Evolutionary conservation across 1,140 invertebrate genomes (phyloP).

Genomic region (Brachionus koreanus): DNA sequence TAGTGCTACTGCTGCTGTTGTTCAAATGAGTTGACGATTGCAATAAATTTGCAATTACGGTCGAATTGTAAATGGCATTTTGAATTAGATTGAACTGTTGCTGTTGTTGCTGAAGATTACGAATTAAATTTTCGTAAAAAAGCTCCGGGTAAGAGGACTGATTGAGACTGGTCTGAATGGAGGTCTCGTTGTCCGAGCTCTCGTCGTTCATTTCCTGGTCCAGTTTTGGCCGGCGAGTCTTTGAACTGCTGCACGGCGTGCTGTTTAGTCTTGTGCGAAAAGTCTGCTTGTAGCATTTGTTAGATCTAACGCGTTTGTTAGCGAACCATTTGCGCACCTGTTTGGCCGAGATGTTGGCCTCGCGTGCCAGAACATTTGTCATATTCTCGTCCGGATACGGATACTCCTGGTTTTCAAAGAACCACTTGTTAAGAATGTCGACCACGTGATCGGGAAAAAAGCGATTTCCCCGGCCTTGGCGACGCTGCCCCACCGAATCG

Average conservation of each 20-base stretch:
- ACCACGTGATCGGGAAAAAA: constrained; percentile 27
- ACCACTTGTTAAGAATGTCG: constrained; percentile 41
- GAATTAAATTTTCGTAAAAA: constrained; percentile 19
- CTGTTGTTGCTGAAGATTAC: constrained; percentile 10
- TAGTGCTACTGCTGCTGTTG: not conserved
- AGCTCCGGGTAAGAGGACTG: not conserved
- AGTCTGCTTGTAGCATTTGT: constrained; percentile 40
- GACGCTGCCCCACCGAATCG: not conserved
- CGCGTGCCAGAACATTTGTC: constrained; percentile 36
- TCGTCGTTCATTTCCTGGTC: not conserved
- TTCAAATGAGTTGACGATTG: not conserved
- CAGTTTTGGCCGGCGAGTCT: not conserved
- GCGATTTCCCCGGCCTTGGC: not conserved
- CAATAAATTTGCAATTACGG: constrained; percentile 32
- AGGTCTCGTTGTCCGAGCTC: not conserved
- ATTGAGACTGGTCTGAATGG: not conserved
- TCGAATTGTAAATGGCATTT: constrained; percentile 34
- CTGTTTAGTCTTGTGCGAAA: not conserved
- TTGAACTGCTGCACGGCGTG: not conserved
- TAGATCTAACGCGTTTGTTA: constrained; percentile 43
- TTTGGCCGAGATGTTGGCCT: constrained; percentile 42
- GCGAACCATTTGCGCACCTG: constrained; percentile 45
- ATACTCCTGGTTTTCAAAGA: constrained; percentile 35
- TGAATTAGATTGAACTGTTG: constrained; percentile 24
- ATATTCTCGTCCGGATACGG: constrained; percentile 44